Evolutionary conservation across 2,797 vertebrate species (phyloP), one percentile per base, ranked within the genome.

Genomic region (Denticeps clupeoides): DNA sequence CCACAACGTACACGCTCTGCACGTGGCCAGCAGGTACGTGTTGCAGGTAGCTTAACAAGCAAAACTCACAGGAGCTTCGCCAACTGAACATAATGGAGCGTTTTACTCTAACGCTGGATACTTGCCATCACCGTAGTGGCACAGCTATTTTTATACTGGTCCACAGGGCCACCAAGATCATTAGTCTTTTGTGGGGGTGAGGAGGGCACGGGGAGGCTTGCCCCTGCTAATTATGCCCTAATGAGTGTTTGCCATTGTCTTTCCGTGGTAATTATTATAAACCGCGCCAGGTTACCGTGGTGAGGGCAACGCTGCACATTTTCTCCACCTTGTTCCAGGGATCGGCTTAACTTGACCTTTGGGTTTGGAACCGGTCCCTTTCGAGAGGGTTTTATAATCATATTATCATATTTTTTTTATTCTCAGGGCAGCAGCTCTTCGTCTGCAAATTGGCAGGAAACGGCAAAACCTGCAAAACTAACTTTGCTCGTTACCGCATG

Each of bases 121-220:
- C 38, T 38, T 38, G 18, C 7, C 35, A 21, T 16, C 35, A 21
- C 35, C 35, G 38, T 21, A 21, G 35, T 21, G 35, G 38, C 35
- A 21, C 35, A 11, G 16, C 38, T 21, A 19, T 18, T 35, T 41
- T 5, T 29, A n/a, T 38, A 32, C 50, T 42, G 43, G 53, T 68
- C 56, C 63, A 54, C 49, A n/a, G 49, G 58, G 50, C 65, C 59
- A 54, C 38, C 32, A 65, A 40, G 62, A 73, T 79, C 65, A 69
- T 78, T 77, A 76, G 46, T 57, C 49, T 46, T 31, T 35, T 13
- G 7, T 2, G 9, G 10, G 41, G 52, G 45, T 16, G 18, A 12
- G 6, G 13, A n/a, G 51, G 51, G 51, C 52, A 31, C 43, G 33
- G 42, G 45, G 16, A 11, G 38, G 56, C 60, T 59, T 57, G 45